Evolutionary conservation across 1,140 invertebrate genomes (phyloP), one percentile per base, ranked within the genome.

Genomic region (Meloidogyne hapla): DNA sequence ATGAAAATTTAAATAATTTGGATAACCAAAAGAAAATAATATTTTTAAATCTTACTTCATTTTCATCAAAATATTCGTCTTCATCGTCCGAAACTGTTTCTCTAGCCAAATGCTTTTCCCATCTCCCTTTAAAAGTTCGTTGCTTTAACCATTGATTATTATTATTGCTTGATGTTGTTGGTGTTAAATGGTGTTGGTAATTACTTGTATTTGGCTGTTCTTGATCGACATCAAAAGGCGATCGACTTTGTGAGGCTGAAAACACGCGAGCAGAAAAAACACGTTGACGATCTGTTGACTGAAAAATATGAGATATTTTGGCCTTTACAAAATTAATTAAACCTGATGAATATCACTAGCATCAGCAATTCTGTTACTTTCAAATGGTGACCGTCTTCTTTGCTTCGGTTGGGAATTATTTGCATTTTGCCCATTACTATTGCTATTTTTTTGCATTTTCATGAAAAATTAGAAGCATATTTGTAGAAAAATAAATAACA

Each of bases 241-340:
- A 73, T 15, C 71, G 56, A 25, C 38, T 40, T 4, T 26, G 48
- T 25, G 71, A 38, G 23, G 48, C 71, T 1, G 71, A 73, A 33
- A 73, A 73, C 1, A 63, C 23, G 21, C 71, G 56, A 21, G 71
- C 71, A n/a, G 71, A 73, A 40, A 73, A 73, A 64, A 73, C 28
- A 64, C 71, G 71, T 40, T 73, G 71, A 1, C 56, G 12, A 13
- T 21, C 28, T 13, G 71, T 45, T 61, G 69, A 28, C 69, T 25
- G 23, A 63, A 23, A 38, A 63, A 64, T 64, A 10, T 5, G 10
- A 12, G 26, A 61, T 42, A 28, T n/a, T 15, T n/a, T 21, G 23
- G 21, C 5, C 18, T 8, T n/a, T 13, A 70, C 18, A 15, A 48
- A 69, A 72, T 5, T 33, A 72, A 63, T 72, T 72, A 40, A 25